These are phyloP conservation scores for Vultur gryphus DNA, from an alignment of 2,797 vertebrate genomes.

Conservation along the genomic window DNA sequence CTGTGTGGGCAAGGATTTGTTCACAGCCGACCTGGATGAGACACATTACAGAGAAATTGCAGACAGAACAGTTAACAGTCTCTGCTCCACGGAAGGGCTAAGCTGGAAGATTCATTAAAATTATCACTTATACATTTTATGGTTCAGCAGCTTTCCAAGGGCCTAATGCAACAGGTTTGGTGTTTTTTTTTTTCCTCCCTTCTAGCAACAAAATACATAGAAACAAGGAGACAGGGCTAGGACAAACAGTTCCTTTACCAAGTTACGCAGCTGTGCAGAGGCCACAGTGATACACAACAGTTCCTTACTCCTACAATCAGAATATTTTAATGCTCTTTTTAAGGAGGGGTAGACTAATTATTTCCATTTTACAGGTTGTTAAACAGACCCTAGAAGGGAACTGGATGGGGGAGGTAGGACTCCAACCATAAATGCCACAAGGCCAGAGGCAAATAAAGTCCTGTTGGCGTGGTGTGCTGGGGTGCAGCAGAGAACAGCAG, in stretches of 20 bases:
- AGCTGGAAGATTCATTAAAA: neutral
- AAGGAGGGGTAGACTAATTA: neutral
- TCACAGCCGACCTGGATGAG: constrained; percentile 83
- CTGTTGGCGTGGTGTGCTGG: no score
- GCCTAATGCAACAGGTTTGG: neutral
- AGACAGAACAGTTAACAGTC: neutral
- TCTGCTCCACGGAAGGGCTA: neutral
- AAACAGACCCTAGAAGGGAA: neutral
- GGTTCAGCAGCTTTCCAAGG: neutral
- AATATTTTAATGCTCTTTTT: neutral
- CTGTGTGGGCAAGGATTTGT: constrained; percentile 74
- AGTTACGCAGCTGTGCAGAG: neutral
- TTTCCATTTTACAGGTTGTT: neutral
- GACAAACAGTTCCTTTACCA: neutral
- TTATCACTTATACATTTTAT: neutral
- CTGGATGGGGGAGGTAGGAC: no score
- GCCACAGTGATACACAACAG: neutral
- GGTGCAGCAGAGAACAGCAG: no score
- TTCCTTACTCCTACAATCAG: neutral
- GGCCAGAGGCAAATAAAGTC: no score
- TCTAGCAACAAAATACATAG: neutral
- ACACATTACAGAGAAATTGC: neutral
- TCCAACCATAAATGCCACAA: no score
- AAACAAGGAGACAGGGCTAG: neutral
- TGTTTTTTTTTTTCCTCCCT: neutral